Evolutionary conservation across 1,140 invertebrate species (phyloP), one percentile per base, ranked within the genome.

Genomic region (Cryptotermes secundus): DNA sequence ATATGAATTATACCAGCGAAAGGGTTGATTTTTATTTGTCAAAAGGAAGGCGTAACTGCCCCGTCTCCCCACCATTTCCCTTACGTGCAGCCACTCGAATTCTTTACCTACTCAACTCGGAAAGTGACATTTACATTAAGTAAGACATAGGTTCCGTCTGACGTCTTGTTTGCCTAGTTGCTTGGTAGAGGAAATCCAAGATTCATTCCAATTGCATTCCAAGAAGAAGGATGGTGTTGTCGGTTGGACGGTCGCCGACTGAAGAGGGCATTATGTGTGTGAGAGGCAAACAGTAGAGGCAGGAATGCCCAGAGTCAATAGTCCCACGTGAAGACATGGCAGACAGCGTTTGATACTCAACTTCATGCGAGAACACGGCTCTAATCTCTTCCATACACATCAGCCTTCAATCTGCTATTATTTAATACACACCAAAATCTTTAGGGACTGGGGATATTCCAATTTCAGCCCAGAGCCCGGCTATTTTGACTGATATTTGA

Each of bases 161-260:
- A 22, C 45, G 3, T 72, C 59, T n/a, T 72, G 59, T 72, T 72
- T 72, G n/a, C 4, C 26, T 31, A 72, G 59, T 72, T 72, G 26
- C 26, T 31, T 72, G 59, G 59, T 72, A 72, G 10, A 72, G 59
- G 59, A 72, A 72, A 72, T 72, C 59, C 59, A 72, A 72, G 59
- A 72, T 72, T 72, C 59, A 72, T 72, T n/a, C 59, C 59, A 72
- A 72, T 72, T 72, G 59, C 59, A 72, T 72, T 72, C 59, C 59
- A 14, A 72, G 59, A 72, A 72, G 59, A 72, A 72, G 59, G 59
- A 31, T 72, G 59, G 26, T 72, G 59, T 72, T 72, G n/a, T 31
- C 26, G 59, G 59, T 31, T 14, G n/a, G n/a, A 7, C 26, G 59
- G 26, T 72, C 14, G n/a, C 26, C 59, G 59, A 72, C 59, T 72